phyloP scores from a whole-genome alignment of 2,888 invertebrate species.

The Furcula furcula region DNA sequence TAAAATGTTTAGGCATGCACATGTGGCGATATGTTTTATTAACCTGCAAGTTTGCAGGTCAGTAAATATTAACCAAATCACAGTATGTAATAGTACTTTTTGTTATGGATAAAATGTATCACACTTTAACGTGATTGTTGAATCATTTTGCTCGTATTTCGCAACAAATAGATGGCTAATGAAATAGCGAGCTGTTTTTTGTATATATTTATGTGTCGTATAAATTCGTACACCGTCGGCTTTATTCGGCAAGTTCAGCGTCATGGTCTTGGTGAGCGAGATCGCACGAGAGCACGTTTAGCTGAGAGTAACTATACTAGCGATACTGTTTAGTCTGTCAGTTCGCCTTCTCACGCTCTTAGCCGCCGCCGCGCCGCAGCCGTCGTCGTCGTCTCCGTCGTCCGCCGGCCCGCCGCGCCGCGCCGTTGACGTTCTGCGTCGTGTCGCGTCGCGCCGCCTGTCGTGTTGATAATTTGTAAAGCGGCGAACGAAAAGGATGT shows the following conservation, averaged over 20 bases:
- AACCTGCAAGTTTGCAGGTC: too few relatives aligned
- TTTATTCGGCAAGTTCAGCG: slow-evolving; percentile 52
- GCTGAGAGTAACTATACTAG: slow-evolving; percentile 61
- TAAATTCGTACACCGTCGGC: slow-evolving; percentile 58
- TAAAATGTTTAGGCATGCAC: too few relatives aligned
- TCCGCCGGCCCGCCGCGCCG: slow-evolving; percentile 38
- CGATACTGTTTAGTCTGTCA: slow-evolving; percentile 56
- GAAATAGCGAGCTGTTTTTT: slow-evolving; percentile 51
- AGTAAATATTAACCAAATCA: too few relatives aligned
- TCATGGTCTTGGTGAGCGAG: slow-evolving; percentile 63
- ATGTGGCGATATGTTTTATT: too few relatives aligned
- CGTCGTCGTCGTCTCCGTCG: slow-evolving; percentile 41
- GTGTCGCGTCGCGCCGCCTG: slow-evolving; percentile 36
- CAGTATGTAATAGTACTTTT: too few relatives aligned
- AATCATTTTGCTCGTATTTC: slow-evolving; percentile 39
- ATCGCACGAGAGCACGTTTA: slow-evolving; percentile 53
- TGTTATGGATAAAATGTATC: too few relatives aligned
- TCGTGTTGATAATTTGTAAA: slow-evolving; percentile 74
- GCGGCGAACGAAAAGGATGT: slow-evolving; percentile 77
- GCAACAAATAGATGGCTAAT: slow-evolving; percentile 50
- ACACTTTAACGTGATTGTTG: too few relatives aligned
- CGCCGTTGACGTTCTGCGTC: slow-evolving; percentile 39
- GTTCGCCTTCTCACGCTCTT: slow-evolving; percentile 46
- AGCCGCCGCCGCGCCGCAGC: slow-evolving; percentile 36
- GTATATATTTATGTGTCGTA: slow-evolving; percentile 46